These are phyloP conservation scores for Pitangus sulphuratus DNA, from an alignment of 2,797 vertebrate genomes.

Conservation along the genomic window DNA sequence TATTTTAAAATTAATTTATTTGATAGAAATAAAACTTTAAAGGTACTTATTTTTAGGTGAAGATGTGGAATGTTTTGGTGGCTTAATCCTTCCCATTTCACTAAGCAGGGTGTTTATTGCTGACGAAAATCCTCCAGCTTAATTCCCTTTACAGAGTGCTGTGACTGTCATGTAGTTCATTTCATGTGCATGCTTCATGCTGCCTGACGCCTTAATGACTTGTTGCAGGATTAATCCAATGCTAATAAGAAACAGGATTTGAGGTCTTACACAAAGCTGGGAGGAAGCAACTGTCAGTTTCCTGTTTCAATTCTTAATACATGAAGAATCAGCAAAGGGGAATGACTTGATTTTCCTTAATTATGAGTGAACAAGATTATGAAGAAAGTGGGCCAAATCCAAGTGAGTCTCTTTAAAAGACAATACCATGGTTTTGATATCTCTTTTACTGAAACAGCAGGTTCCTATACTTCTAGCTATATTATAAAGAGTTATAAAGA, in stretches of 20 bases:
- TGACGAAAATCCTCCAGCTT: conserved; percentile 47
- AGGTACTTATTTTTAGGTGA: background rate
- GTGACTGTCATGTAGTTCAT: conserved; percentile 20
- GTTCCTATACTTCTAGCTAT: background rate
- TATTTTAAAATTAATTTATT: background rate
- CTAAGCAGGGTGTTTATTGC: conserved; percentile 20
- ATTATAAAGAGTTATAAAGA: background rate
- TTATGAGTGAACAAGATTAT: conserved; percentile 64
- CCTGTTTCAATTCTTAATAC: background rate
- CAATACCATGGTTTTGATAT: background rate
- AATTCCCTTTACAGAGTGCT: conserved; percentile 24
- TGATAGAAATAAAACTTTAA: background rate
- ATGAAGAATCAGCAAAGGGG: background rate
- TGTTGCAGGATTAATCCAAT: conserved; percentile 66
- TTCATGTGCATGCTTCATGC: conserved; percentile 46
- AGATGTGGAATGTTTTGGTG: background rate
- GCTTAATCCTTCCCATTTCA: background rate
- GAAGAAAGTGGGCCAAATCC: conserved; percentile 47
- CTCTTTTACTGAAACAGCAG: background rate
- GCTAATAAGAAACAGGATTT: conserved; percentile 64
- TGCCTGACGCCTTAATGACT: conserved; percentile 54
- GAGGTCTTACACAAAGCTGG: conserved; percentile 57
- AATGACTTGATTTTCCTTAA: conserved; percentile 8
- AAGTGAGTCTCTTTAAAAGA: conserved; percentile 64
- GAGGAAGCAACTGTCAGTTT: conserved; percentile 48